A percentile compares a stretch with the other conserved stretches of the same genome.
These are phyloP conservation scores for Cryptocheilus praepositus DNA, from an alignment of 2,888 invertebrate genomes.

Conservation along the genomic window DNA sequence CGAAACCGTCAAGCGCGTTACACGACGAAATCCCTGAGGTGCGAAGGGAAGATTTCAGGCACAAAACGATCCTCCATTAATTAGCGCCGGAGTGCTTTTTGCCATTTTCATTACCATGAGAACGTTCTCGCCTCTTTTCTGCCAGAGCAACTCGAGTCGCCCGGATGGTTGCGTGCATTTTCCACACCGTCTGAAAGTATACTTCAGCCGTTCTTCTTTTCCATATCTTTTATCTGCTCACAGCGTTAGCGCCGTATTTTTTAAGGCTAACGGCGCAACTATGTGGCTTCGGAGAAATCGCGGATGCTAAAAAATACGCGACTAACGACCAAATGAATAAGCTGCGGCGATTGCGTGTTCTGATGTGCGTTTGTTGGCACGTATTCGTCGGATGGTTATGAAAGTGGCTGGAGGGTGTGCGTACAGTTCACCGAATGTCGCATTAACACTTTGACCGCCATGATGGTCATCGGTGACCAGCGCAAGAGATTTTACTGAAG, in stretches of 20 bases:
- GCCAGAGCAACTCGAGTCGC: constrained; percentile 38
- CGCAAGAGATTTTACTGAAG: too few species aligned
- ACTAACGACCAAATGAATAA: too few species aligned
- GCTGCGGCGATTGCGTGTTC: too few species aligned
- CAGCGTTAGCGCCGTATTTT: neutral
- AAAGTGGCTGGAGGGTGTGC: too few species aligned
- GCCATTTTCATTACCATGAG: constrained; percentile 54
- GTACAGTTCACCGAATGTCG: too few species aligned
- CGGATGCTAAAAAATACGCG: too few species aligned
- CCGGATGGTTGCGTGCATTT: constrained; percentile 42
- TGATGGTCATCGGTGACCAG: too few species aligned
- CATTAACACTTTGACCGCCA: too few species aligned
- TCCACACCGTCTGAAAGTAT: constrained; percentile 25
- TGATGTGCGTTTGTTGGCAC: too few species aligned
- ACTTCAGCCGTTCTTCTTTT: constrained; percentile 16
- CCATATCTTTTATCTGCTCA: neutral
- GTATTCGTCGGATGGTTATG: too few species aligned
- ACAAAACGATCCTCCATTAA: constrained; percentile 54
- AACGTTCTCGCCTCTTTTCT: constrained; percentile 33
- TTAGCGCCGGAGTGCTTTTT: constrained; percentile 53
- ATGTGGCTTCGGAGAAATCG: too few species aligned
- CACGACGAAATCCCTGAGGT: constrained; percentile 40
- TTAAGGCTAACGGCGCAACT: too few species aligned
- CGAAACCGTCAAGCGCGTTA: constrained; percentile 30
- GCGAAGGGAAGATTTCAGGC: constrained; percentile 35